Evolutionary conservation across 2,113 vertebrate species (phyloP).

Genomic region (Myanophis thanlyinensis): DNA sequence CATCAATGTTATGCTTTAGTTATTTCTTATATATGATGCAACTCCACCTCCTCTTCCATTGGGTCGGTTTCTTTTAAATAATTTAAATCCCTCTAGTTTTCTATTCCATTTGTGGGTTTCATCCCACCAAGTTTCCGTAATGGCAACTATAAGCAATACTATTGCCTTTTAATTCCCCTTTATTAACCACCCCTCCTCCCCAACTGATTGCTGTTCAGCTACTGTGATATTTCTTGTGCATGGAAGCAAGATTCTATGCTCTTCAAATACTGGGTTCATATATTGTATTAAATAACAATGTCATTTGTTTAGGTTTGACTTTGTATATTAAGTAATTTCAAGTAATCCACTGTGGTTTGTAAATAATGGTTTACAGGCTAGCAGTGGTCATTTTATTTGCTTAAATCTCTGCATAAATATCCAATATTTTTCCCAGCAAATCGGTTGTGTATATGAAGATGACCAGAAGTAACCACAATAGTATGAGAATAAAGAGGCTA

Average conservation of each 20-base stretch:
- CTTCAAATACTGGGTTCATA: not conserved
- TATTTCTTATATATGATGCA: too few relatives aligned
- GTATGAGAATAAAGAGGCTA: not conserved
- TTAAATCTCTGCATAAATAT: not conserved
- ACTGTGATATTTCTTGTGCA: not conserved
- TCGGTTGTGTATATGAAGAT: not conserved
- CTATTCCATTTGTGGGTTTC: too few relatives aligned
- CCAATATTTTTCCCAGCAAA: not conserved
- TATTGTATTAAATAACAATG: not conserved
- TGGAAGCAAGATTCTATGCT: not conserved
- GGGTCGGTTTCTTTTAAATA: too few relatives aligned
- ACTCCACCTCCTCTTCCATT: too few relatives aligned
- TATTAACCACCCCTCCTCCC: not conserved
- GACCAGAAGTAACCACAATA: not conserved
- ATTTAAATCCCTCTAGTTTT: too few relatives aligned
- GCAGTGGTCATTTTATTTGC: not conserved
- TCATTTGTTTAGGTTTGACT: not conserved
- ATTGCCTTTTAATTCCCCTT: not conserved
- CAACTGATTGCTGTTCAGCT: not conserved
- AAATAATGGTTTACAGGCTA: not conserved
- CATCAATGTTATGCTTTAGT: too few relatives aligned
- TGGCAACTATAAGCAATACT: not conserved
- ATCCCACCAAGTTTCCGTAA: too few relatives aligned
- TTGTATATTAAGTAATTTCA: not conserved
- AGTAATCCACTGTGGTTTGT: not conserved